These are phyloP conservation scores for Reinhardtius hippoglossoides DNA, from an alignment of 2,113 vertebrate species.

Conservation along the genomic window DNA sequence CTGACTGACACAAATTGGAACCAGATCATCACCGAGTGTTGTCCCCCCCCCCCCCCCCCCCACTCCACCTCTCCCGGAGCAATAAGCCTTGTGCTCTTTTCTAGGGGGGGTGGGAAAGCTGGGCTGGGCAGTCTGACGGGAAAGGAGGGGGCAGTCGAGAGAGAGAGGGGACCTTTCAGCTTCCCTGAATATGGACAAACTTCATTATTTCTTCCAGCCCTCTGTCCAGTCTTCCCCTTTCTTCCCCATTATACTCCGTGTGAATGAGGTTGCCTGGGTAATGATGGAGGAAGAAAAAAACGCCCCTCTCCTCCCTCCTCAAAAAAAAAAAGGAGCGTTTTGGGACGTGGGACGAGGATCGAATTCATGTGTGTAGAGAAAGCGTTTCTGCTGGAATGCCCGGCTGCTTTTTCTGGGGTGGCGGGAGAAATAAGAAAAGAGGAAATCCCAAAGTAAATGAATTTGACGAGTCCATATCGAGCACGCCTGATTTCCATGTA, in stretches of 20 bases:
- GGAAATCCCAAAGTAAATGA: conserved; percentile 83
- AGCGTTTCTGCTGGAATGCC: conserved; percentile 68
- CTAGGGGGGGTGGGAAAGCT: conserved; percentile 69
- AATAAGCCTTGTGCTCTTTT: conserved; percentile 74
- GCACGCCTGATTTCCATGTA: conserved; percentile 82
- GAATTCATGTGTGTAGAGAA: conserved; percentile 71
- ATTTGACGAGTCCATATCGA: conserved; percentile 81
- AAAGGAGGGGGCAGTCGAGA: conserved; percentile 73
- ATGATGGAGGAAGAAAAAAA: conserved; percentile 84
- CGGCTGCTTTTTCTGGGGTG: conserved; percentile 52
- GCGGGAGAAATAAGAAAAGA: conserved; percentile 59
- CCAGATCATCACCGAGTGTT: conserved; percentile 75
- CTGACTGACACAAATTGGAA: conserved; percentile 82
- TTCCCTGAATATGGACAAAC: conserved; percentile 88
- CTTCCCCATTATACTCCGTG: conserved; percentile 83
- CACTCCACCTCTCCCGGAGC: conserved; percentile 62
- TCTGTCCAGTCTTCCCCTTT: conserved; percentile 84
- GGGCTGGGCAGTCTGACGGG: conserved; percentile 51
- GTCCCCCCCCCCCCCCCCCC: conserved; percentile 43
- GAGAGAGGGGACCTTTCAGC: conserved; percentile 82
- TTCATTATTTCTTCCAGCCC: conserved; percentile 85
- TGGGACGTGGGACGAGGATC: conserved; percentile 68
- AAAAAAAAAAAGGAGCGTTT: conserved; percentile 55
- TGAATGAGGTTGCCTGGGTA: conserved; percentile 87
- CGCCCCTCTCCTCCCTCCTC: conserved; percentile 75